Base-by-base conservation (phyloP, 2,888 invertebrate genomes). In the Stomorhina lunata region DNA sequence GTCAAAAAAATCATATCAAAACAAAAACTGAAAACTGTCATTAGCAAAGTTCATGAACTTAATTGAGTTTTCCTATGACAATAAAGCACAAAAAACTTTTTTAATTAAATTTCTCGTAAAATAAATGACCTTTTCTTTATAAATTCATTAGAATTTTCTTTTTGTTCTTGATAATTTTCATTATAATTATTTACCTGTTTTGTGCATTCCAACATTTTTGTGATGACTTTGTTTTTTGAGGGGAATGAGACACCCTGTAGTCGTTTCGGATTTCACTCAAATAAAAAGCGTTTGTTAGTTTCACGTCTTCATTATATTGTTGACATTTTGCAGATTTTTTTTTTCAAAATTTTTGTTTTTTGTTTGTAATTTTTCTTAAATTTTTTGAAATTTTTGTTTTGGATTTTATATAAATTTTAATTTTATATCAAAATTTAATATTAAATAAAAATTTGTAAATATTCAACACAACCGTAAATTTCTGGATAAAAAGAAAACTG, bases 181-280 rank as follows among this genome's bases (percentile, higher is more conserved):
- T 37, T 53, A 53, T 27, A 6, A 29, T 29, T 17, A 72, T 59
- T 76, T 81, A 81, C 81, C 81, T 81, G 81, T 72, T 81, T 81
- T n/a, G n/a, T n/a, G 55, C 77, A 81, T 61, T 81, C 81, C 81
- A 81, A 76, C 81, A 81, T 61, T 57, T 57, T 69, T 65, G 9
- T 27, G 37, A 22, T 15, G 27, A 37, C 37, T 32, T 61, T 69
- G 27, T 53, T 22, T 5, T 1, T 25, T 9, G 15, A 3, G n/a
- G n/a, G 4, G 12, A 37, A 10, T n/a, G 12, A 4, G 15, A 53
- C 63, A 80, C 34, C 76, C 59, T 77, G 81, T 50, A 17, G 25
- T 15, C 48, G 32, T 20, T 71, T 6, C 25, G 53, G n/a, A 20
- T 53, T 45, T 48, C 34, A n/a, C n/a, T 50, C 12, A 9, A n/a